phyloP scores from a whole-genome alignment of 1,140 invertebrate species.

The Aporrectodea caliginosa region DNA sequence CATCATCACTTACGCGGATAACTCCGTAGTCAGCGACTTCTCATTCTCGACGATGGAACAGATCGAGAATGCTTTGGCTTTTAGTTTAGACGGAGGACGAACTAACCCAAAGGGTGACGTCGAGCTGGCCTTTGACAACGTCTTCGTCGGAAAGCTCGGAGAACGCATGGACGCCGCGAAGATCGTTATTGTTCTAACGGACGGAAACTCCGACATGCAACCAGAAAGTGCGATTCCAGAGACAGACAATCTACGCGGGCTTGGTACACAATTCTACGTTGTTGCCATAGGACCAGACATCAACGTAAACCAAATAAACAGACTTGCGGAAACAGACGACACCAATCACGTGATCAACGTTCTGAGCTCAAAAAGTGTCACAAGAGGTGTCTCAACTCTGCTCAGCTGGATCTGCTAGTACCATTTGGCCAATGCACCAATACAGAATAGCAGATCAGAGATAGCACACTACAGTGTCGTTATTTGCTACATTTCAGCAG shows the following conservation, averaged over 20 bases:
- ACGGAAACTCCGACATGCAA: constrained; percentile 40
- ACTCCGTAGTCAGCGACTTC: constrained; percentile 4
- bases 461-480: too few species aligned
- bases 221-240: constrained; percentile 34
- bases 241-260: constrained; percentile 36
- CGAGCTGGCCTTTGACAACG: background rate
- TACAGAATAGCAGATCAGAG: too few species aligned
- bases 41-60: constrained; percentile 7
- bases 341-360: too few species aligned
- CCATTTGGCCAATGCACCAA: too few species aligned
- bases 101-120: constrained; percentile 21
- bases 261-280: constrained; percentile 36
- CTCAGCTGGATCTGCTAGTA: too few species aligned
- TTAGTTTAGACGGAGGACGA: background rate
- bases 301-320: too few species aligned
- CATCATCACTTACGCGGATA: constrained; percentile 5
- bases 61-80: constrained; percentile 9
- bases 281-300: too few species aligned
- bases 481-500: too few species aligned
- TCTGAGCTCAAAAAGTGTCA: too few species aligned
- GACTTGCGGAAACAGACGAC: too few species aligned
- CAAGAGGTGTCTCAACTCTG: too few species aligned
- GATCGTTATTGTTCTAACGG: constrained; percentile 43
- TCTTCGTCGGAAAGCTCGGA: constrained; percentile 35
- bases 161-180: too few species aligned